Evolutionary conservation across 2,797 vertebrate genomes (phyloP), one percentile per base, ranked within the genome.

Genomic region (Acanthis flammea): DNA sequence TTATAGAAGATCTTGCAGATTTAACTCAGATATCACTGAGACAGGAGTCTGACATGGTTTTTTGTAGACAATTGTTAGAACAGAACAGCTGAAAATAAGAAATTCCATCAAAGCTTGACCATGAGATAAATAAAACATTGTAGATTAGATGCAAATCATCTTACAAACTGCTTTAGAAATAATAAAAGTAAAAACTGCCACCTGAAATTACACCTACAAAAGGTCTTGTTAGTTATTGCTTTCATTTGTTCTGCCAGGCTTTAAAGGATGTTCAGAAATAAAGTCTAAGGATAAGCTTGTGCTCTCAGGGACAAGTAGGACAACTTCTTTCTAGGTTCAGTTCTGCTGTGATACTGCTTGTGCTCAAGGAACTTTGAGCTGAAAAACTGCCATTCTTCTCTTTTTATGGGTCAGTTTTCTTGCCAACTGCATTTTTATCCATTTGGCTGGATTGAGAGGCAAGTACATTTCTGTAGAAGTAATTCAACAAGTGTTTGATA

Each of bases 161-260:
- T 73, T 72, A 44, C 16, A 67, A 50, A 21, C 12, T 80, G 28
- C 33, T 91, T 86, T 74, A 77, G 68, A 83, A 70, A 85, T 68
- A 48, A 55, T 42, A 73, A 37, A 80, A 92, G 14, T 53, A 31
- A 15, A 51, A 89, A 53, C 30, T 74, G 33, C 6, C 41, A 66
- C 21, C 44, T 75, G 55, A 74, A 93, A 82, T 79, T 79, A 85
- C 67, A 89, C 51, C 37, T 85, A 57, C 81, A 80, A 82, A 82
- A 67, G 44, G 37, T 92, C 81, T 14, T 84, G 24, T 88, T 89
- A 92, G 30, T 76, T 89, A 73, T 44, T 65, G 24, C 11, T 90
- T 94, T 85, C 51, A 90, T 94, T 88, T 94, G n/a, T 65, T 79
- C 42, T 70, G 39, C 71, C 85, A 72, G 58, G 22, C 30, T 12